Evolutionary conservation across 2,888 invertebrate species (phyloP).

Genomic region (Calameuta filiformis): DNA sequence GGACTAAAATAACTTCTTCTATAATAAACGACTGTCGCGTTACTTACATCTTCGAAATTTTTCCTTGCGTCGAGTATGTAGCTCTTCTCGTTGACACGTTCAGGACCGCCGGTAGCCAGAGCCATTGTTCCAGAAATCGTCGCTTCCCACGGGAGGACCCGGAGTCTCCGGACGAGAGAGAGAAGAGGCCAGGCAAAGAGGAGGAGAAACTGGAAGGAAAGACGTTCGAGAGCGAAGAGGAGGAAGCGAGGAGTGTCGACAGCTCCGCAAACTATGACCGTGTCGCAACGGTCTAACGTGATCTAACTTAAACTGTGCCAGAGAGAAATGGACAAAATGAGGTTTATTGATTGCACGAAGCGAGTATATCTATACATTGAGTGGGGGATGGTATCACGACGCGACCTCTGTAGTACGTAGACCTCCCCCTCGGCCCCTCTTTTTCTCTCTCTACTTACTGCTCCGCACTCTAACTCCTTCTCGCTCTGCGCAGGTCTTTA

Average conservation of each 20-base stretch:
- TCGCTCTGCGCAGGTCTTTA: neutral
- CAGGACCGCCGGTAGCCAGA: constrained; percentile 1
- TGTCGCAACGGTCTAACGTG: neutral
- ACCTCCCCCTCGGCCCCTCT: neutral
- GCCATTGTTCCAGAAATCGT: neutral
- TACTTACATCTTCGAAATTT: constrained; percentile 59
- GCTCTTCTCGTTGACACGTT: constrained; percentile 53
- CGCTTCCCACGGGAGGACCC: neutral
- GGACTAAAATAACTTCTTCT: neutral
- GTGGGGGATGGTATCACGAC: neutral
- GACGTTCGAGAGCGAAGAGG: neutral
- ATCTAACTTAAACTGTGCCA: neutral
- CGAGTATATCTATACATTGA: neutral
- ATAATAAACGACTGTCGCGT: neutral
- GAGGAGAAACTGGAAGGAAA: neutral
- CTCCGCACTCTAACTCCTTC: neutral
- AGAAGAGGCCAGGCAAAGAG: neutral
- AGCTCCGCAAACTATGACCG: neutral
- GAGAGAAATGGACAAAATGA: neutral
- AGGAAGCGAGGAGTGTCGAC: neutral
- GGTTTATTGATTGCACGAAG: neutral
- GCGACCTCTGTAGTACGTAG: neutral
- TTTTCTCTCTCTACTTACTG: neutral
- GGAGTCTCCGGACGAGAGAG: neutral
- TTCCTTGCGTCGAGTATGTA: constrained; percentile 60